Conservation (phyloP, 2,797 vertebrate species). For the Okamejei kenojei region DNA sequence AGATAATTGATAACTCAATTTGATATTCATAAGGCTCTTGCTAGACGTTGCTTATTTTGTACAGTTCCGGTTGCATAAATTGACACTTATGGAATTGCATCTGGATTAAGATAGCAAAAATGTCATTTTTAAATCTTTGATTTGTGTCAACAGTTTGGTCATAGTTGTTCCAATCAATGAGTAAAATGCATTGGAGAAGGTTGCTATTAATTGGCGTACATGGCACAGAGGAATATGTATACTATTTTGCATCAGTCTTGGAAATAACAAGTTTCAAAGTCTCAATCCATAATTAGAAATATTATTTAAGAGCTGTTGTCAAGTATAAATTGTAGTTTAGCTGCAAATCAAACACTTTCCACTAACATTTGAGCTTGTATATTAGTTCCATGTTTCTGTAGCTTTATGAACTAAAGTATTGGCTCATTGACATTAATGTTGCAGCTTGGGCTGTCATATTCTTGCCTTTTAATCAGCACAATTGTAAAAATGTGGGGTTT, state of each 20-base stretch:
- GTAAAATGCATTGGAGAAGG: background rate
- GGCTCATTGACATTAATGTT: background rate
- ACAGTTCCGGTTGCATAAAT: background rate
- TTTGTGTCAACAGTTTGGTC: background rate
- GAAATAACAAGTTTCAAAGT: slow-evolving; percentile 15
- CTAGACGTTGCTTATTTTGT: background rate
- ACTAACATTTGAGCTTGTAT: background rate
- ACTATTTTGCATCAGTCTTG: background rate
- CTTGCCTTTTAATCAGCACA: background rate
- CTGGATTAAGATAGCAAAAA: background rate
- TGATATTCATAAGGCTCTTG: background rate
- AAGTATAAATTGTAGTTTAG: background rate
- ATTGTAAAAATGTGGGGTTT: background rate
- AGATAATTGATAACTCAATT: background rate
- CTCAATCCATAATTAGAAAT: background rate
- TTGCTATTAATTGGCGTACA: background rate
- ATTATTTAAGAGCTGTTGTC: background rate
- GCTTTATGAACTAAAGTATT: background rate
- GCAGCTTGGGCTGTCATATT: background rate
- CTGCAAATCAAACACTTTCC: background rate
- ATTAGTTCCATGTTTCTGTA: background rate
- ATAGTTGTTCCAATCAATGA: background rate
- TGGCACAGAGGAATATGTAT: background rate
- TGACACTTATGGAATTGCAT: background rate
- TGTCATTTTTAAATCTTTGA: background rate